phyloP scores from a whole-genome alignment of 2,113 vertebrate species.

The Formicarius rufipectus region DNA sequence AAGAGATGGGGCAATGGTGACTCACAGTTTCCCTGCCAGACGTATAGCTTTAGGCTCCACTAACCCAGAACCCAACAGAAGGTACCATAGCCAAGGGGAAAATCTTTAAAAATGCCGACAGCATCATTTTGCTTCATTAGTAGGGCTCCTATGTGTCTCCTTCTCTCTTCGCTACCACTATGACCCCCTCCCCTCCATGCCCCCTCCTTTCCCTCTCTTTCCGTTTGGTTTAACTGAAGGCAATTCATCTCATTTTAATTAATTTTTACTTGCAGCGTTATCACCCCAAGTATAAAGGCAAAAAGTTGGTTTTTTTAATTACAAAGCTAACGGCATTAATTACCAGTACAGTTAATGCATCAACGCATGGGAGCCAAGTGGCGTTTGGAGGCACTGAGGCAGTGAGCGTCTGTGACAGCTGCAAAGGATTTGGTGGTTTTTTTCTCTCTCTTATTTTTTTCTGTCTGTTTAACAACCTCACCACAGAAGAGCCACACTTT shows the following conservation, averaged over 20 bases:
- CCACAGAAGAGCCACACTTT: slow-evolving; percentile 28
- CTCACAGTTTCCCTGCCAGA: slow-evolving; percentile 30
- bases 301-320: slow-evolving; percentile 81
- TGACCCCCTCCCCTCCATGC: slow-evolving; percentile 37
- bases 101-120: slow-evolving; percentile 62
- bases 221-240: slow-evolving; percentile 80
- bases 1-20: neutral
- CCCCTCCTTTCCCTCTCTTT: slow-evolving; percentile 63
- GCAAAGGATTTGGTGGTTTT: slow-evolving; percentile 38
- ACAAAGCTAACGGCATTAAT: slow-evolving; percentile 84
- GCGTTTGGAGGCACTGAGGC: slow-evolving; percentile 69
- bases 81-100: slow-evolving; percentile 52
- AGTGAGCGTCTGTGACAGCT: slow-evolving; percentile 67
- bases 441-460: too few relatives aligned
- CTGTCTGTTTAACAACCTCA: neutral
- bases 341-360: slow-evolving; percentile 80
- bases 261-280: slow-evolving; percentile 84
- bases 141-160: slow-evolving; percentile 50
- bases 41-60: slow-evolving; percentile 55
- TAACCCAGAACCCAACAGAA: slow-evolving; percentile 61
- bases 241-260: slow-evolving; percentile 87
- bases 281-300: slow-evolving; percentile 80
- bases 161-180: neutral
- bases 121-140: slow-evolving; percentile 75
- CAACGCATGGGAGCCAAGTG: slow-evolving; percentile 57